Conservation (phyloP, 2,797 vertebrate species). For the Catharus ustulatus region DNA sequence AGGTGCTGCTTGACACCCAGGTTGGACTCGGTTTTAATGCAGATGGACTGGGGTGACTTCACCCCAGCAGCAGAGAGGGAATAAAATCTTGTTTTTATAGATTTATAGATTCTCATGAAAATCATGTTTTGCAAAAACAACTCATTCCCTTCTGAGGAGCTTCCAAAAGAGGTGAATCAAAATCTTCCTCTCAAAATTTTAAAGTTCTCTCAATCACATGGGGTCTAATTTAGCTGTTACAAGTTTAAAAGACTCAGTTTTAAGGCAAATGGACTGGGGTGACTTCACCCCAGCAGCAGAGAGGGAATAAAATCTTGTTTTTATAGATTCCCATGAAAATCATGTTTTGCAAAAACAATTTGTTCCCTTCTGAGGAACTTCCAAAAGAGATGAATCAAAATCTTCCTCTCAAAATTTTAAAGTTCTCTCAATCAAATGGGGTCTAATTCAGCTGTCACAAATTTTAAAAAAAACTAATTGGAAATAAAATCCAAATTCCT, state of each 20-base stretch:
- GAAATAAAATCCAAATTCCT: neutral
- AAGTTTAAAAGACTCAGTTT: no score
- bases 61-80: no score
- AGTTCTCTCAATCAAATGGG: neutral
- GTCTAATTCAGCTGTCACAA: neutral
- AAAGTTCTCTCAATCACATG: neutral
- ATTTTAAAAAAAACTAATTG: neutral
- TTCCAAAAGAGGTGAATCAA: neutral
- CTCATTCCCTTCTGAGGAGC: neutral
- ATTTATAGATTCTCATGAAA: neutral
- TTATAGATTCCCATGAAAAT: neutral
- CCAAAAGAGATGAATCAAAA: neutral
- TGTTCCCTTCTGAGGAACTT: neutral
- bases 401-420: neutral
- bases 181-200: neutral
- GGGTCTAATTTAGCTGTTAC: neutral
- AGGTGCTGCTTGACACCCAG: accelerated
- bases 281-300: no score
- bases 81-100: no score
- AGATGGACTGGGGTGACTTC: no score
- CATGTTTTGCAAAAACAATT: neutral
- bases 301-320: no score
- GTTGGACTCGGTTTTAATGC: neutral
- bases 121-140: neutral
- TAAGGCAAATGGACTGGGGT: no score